Evolutionary conservation across 30 jellyfish, hydroid and myxozoan genomes (phyloP).

Genomic region (Chrysaora quinquecirrha): DNA sequence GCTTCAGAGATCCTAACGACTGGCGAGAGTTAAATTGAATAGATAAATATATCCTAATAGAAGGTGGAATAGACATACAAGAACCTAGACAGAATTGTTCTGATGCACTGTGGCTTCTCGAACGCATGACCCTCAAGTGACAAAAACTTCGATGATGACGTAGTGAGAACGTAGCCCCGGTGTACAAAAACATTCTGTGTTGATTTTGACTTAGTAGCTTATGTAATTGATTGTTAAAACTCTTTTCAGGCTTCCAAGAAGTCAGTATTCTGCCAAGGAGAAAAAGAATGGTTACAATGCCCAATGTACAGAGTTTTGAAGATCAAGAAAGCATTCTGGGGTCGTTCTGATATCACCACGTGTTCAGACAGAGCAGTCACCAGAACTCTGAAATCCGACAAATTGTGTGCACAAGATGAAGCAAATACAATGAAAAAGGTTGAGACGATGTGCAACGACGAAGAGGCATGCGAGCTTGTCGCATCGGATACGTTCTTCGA

Average conservation of each 20-base stretch:
- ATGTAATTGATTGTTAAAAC: too few relatives aligned
- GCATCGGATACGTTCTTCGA: conserved; percentile 98
- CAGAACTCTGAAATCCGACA: conserved; percentile 85
- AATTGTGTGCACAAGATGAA: conserved; percentile 90
- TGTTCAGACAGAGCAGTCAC: conserved; percentile 82
- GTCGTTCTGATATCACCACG: conserved; percentile 76
- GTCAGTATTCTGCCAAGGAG: conserved; percentile 90
- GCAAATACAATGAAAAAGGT: conserved; percentile 96
- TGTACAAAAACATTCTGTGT: too few relatives aligned
- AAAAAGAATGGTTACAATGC: conserved; percentile 98
- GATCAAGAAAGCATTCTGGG: conserved; percentile 97
- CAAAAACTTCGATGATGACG: too few relatives aligned
- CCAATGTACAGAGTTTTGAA: conserved; percentile 92
- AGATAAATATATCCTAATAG: too few relatives aligned
- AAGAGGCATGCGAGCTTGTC: conserved; percentile 97
- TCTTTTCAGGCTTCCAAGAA: conserved; percentile 16
- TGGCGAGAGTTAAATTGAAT: too few relatives aligned
- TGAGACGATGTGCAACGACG: conserved; percentile 94
- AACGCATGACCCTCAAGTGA: too few relatives aligned
- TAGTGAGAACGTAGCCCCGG: too few relatives aligned
- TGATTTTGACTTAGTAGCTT: too few relatives aligned
- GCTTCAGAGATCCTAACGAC: too few relatives aligned
- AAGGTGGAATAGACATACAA: too few relatives aligned
- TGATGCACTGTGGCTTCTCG: too few relatives aligned
- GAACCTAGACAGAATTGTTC: too few relatives aligned